These are phyloP conservation scores for Istiophorus platypterus DNA, from an alignment of 2,113 vertebrate genomes.

Conservation along the genomic window DNA sequence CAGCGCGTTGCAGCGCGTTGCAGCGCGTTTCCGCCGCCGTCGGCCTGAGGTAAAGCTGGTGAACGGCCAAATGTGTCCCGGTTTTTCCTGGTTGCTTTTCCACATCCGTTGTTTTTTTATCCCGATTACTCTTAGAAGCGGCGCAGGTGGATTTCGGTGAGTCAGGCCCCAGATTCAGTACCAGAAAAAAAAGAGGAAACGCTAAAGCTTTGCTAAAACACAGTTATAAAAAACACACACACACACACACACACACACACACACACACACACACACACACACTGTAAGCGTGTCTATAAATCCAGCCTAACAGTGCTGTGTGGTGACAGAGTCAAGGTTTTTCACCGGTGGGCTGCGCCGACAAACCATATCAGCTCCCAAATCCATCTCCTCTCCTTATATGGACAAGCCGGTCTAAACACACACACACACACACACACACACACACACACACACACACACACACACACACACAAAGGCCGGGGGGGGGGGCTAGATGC, in stretches of 20 bases:
- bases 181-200: neutral
- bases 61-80: too few relatives aligned
- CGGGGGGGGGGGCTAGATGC: neutral
- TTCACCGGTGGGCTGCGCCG: conserved; percentile 30
- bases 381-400: conserved; percentile 62
- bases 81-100: too few relatives aligned
- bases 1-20: too few relatives aligned
- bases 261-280: conserved; percentile 25
- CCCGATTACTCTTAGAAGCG: too few relatives aligned
- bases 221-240: neutral
- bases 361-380: conserved; percentile 52
- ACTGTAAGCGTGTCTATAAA: conserved; percentile 42
- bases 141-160: conserved; percentile 2
- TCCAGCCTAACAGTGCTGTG: conserved; percentile 25
- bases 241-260: conserved; percentile 2
- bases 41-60: too few relatives aligned
- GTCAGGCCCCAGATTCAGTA: neutral
- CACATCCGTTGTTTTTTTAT: too few relatives aligned
- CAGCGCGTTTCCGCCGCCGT: neutral
- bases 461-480: neutral
- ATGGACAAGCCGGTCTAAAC: conserved; percentile 59
- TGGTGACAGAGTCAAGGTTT: conserved; percentile 59
- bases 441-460: conserved; percentile 29
- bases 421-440: conserved; percentile 23
- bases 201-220: conserved; percentile 13